phyloP scores from a whole-genome alignment of 2,888 invertebrate genomes.

The Salticus scenicus region DNA sequence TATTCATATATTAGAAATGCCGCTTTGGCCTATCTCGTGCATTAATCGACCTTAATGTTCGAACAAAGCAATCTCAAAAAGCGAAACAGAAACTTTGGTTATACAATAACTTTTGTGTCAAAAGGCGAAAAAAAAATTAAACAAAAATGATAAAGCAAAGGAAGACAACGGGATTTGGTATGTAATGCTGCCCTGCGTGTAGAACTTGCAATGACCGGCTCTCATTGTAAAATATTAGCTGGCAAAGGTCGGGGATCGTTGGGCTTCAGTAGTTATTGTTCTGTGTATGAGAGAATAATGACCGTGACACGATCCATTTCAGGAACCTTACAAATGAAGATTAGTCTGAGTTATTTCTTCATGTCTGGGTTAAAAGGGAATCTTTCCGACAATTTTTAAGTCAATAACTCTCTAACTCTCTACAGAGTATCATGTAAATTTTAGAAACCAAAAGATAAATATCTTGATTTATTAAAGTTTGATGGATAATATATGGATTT shows the following conservation, averaged over 20 bases:
- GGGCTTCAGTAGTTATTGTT: neutral
- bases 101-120: too few relatives aligned
- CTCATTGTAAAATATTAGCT: neutral
- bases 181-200: too few relatives aligned
- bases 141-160: too few relatives aligned
- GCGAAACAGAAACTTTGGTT: neutral
- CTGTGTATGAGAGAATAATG: neutral
- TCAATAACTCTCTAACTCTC: too few relatives aligned
- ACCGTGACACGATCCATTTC: neutral
- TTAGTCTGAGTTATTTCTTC: neutral
- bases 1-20: neutral
- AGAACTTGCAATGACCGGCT: too few relatives aligned
- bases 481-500: too few relatives aligned
- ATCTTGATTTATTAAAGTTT: too few relatives aligned
- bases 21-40: neutral
- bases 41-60: neutral
- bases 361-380: neutral
- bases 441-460: too few relatives aligned
- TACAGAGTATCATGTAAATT: too few relatives aligned
- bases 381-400: too few relatives aligned
- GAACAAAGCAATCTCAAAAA: neutral
- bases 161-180: too few relatives aligned
- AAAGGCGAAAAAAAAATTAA: too few relatives aligned
- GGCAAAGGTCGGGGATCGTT: slow-evolving; percentile 12
- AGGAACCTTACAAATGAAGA: neutral